Base-by-base conservation (phyloP, 1,140 invertebrate genomes). In the Leptoteleia sp. region DNA sequence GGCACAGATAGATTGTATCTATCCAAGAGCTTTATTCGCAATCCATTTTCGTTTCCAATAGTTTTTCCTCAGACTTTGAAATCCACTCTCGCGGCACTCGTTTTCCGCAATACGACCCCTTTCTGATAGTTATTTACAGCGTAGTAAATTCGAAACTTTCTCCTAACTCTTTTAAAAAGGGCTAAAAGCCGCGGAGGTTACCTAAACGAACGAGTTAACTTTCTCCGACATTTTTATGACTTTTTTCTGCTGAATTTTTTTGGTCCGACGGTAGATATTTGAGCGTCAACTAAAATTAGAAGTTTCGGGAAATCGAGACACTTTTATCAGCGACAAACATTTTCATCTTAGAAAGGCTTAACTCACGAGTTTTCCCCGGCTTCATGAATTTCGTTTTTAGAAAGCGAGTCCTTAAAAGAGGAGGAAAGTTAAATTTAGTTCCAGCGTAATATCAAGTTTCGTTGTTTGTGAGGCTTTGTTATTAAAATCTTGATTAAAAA, bases 131-230 rank as follows among this genome's bases (percentile, higher is more conserved):
- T 80, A 86, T 87, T 87, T 86, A 88, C 80, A 83, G 76, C 81
- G 61, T 38, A 79, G 68, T 84, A 85, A 85, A 86, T 82, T 82
- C 79, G 76, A 33, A 77, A 88, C 85, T 88, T 89, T 89, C 85
- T 81, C 79, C 62, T 70, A 87, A 85, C 85, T 85, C 83, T 88
- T 87, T 86, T 84, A 65, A 59, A 73, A 80, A 82, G 81, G 70
- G 81, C 78, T 75, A 76, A 68, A 82, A 81, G 67, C 76, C 76
- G 64, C 77, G 64, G 76, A 47, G 45, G 62, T 38, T 50, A 54
- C 73, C 71, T 77, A 57, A 83, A 50, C 25, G 64, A 73, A 75
- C 42, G 68, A 79, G 72, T 80, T 80, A 76, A 81, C 84, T 85
- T 86, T 85, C 82, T 50, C 82, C 45, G 47, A 50, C 55, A 68